Base-by-base conservation (phyloP, 2,797 vertebrate species). In the Platalea minor region DNA sequence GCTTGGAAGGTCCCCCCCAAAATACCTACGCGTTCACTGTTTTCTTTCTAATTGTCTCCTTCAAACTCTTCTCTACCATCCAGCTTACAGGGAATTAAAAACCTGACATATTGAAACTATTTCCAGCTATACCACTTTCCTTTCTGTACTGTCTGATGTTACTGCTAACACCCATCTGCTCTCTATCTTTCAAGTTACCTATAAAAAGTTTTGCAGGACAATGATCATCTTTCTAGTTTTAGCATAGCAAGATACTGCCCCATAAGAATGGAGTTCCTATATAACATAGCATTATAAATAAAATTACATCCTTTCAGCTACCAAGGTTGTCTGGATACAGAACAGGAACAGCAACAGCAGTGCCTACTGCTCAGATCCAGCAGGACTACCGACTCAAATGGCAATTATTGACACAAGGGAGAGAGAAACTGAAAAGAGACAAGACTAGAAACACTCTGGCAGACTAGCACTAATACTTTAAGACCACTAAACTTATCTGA, bases 21-120 rank as follows among this genome's bases (percentile, higher is more conserved):
- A 80, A 78, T 16, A 50, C 41, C 37, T 9, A 18, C 0, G 0
- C 1, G 2, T 65, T 53, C 31, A 12, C 11, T 11, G 11, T 13
- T 46, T 51, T 45, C 20, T 39, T 86, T 77, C 45, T 11, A 74
- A 63, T 15, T 33, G n/a, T 14, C 19, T 54, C 53, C 48, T 56
- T 63, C 61, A 67, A 63, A 39, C 10, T 65, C 25, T 45, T 37
- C 41, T 37, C 29, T 67, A 54, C 18, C 17, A 72, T 13, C 13
- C 43, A 89, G 15, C 6, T 83, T n/a, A 69, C 3, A 24, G 56
- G 18, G 9, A 74, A 81, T 70, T 80, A 29, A 45, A 80, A n/a
- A 24, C 0, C 10, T 20, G 9, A 41, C 37, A 54, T 8, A 10
- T 3, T 79, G 25, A 57, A 90, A 83, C 12, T 18, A 80, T 10